Base-by-base conservation (phyloP, 2,113 vertebrate genomes). In the Heterocephalus glaber region DNA sequence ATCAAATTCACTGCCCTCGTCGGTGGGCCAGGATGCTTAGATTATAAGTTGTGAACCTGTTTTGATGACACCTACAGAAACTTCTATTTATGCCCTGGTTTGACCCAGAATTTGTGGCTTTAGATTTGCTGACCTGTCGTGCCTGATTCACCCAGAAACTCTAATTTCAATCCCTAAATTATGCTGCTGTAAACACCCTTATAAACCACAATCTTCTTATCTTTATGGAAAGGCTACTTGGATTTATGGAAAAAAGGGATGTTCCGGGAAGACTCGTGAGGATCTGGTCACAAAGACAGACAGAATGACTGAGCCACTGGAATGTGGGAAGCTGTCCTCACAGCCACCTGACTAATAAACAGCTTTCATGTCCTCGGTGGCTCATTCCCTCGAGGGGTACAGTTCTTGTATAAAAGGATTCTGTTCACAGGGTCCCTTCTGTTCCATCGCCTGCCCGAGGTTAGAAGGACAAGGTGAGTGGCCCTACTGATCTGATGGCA, bases 391-490 rank as follows among this genome's bases (percentile, higher is more conserved):
- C 0, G 0, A 91, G 61, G 4, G 66, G 35, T 41, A 44, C 38
- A 35, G 68, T 24, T 22, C 10, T 4, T 16, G 26, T 97, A 97
- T 97, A 97, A 97, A 97, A 97, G 94, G 20, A 7, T 26, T 95
- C 81, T 22, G 28, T 54, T 17, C 47, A 19, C 0, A 30, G 12
- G 35, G 61, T 70, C 68, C 76, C 61, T 49, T 74, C 41, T 89
- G 41, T 93, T 47, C 72, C 56, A 49, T 47, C 17, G 0, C 49
- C 84, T 82, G 54, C 24, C 41, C 44, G 30, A 89, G 33, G 5
- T 35, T 70, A 35, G 66, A 61, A 94, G 85, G 80, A 66, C 54
- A 87, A 95, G 96, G 97, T 97, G 44, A 97, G 96, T 95, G 33
- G 14, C 30, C 12, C 54, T 28, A 38, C 10, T 65, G 38, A 41